phyloP scores from a whole-genome alignment of 2,797 vertebrate species.

The Aulostomus chinensis region DNA sequence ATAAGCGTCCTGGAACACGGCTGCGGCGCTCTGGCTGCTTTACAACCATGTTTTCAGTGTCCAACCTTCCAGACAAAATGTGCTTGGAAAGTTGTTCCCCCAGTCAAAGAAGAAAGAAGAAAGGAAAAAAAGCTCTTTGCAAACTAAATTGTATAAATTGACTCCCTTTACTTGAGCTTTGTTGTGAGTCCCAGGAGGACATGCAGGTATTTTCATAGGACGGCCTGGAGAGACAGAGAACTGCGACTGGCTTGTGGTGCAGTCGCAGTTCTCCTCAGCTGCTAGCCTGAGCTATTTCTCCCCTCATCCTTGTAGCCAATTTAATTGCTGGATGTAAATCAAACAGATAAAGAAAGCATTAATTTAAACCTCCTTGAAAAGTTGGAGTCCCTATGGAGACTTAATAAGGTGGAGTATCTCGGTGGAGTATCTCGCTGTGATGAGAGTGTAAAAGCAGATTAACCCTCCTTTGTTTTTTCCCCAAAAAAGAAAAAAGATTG shows the following conservation, averaged over 20 bases:
- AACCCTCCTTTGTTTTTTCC: conserved; percentile 48
- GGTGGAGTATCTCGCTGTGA: conserved; percentile 60
- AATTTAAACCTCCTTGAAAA: conserved; percentile 71
- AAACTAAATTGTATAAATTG: too few species aligned
- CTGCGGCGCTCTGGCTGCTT: too few species aligned
- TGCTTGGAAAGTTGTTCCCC: too few species aligned
- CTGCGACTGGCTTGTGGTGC: conserved; percentile 40
- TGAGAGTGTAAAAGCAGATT: conserved; percentile 64
- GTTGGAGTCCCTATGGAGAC: conserved; percentile 59
- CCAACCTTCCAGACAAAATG: too few species aligned
- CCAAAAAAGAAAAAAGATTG: conserved; percentile 44
- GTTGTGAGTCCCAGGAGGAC: too few species aligned
- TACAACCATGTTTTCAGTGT: too few species aligned
- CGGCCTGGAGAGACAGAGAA: conserved; percentile 37
- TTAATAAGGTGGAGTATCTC: conserved; percentile 63
- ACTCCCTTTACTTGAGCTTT: too few species aligned
- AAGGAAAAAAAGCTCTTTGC: too few species aligned
- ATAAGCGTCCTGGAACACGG: too few species aligned
- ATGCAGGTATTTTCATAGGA: too few species aligned
- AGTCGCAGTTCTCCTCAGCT: conserved; percentile 41
- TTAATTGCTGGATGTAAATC: conserved; percentile 70
- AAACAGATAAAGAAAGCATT: conserved; percentile 63
- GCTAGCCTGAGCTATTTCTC: conserved; percentile 58
- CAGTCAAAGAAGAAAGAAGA: too few species aligned
- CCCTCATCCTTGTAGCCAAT: conserved; percentile 6